A percentile compares a stretch with the other conserved stretches of the same genome.
These are phyloP conservation scores for Neoniphon sammara DNA, from an alignment of 2,797 vertebrate species.

Conservation along the genomic window DNA sequence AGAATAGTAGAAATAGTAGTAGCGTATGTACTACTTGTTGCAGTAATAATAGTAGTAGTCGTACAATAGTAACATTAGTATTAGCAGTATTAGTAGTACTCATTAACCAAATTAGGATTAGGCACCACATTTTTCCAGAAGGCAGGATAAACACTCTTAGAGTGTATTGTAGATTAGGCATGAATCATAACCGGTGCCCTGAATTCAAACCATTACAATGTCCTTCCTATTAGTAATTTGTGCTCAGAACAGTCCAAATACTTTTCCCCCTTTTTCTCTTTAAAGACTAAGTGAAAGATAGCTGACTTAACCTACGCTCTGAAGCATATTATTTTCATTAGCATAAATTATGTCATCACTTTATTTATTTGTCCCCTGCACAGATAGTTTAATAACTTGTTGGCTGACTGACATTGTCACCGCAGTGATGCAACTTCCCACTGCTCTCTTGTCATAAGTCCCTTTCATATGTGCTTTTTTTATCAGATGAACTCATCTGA, in stretches of 20 bases:
- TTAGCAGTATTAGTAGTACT: no score
- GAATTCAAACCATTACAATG: no score
- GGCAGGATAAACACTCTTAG: not conserved
- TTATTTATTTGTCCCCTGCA: not conserved
- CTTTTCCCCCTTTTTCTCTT: not conserved
- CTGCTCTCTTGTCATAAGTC: not conserved
- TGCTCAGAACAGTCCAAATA: not conserved
- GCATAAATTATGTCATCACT: not conserved
- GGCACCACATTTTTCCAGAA: no score
- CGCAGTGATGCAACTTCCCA: not conserved
- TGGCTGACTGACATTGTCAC: not conserved
- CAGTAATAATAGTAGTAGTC: no score
- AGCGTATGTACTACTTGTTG: no score
- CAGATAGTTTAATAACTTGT: not conserved
- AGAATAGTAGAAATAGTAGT: no score
- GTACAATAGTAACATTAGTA: no score
- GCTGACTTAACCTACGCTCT: not conserved
- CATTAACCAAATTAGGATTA: no score
- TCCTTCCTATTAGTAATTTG: not conserved
- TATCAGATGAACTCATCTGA: not conserved
- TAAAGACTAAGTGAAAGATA: not conserved
- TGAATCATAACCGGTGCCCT: not conserved
- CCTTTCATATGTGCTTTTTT: not conserved
- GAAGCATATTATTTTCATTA: not conserved
- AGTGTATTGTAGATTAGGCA: not conserved